These are phyloP conservation scores for Lomographa bimaculata DNA, from an alignment of 2,888 invertebrate species.

Conservation along the genomic window DNA sequence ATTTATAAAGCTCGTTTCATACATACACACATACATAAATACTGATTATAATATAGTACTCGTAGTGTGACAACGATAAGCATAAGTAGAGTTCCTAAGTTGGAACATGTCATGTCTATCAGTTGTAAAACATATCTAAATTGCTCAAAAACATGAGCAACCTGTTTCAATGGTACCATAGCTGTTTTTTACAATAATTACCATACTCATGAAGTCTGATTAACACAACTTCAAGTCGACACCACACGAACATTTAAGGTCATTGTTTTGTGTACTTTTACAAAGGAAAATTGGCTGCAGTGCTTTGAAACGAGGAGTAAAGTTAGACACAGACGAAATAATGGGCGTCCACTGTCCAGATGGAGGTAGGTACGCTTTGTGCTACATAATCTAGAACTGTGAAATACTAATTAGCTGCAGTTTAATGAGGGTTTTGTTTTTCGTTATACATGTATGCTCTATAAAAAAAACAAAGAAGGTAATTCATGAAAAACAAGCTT, in stretches of 20 bases:
- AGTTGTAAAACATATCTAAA: conserved; percentile 22
- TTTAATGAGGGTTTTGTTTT: conserved; percentile 3
- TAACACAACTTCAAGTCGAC: conserved; percentile 34
- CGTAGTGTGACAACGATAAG: no score
- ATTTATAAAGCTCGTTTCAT: no score
- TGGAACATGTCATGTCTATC: no score
- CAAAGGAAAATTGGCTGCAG: conserved; percentile 1
- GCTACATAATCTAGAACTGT: background rate
- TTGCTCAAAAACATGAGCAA: conserved; percentile 29
- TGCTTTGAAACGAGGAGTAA: conserved; percentile 9
- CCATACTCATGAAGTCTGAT: conserved; percentile 34
- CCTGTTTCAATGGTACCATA: background rate
- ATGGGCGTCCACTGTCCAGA: conserved; percentile 1
- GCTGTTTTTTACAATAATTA: conserved; percentile 20
- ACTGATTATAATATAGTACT: no score
- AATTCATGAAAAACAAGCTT: no score
- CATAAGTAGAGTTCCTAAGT: no score
- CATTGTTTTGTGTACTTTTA: conserved; percentile 6
- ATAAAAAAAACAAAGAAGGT: no score
- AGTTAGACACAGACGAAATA: conserved; percentile 5
- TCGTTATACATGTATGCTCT: background rate
- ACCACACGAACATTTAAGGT: conserved; percentile 28
- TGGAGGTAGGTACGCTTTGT: conserved; percentile 3
- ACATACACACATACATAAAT: no score
- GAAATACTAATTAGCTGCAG: background rate